Base-by-base conservation (phyloP, 64 coral and sea anemone genomes). In the Acropora tenuis region DNA sequence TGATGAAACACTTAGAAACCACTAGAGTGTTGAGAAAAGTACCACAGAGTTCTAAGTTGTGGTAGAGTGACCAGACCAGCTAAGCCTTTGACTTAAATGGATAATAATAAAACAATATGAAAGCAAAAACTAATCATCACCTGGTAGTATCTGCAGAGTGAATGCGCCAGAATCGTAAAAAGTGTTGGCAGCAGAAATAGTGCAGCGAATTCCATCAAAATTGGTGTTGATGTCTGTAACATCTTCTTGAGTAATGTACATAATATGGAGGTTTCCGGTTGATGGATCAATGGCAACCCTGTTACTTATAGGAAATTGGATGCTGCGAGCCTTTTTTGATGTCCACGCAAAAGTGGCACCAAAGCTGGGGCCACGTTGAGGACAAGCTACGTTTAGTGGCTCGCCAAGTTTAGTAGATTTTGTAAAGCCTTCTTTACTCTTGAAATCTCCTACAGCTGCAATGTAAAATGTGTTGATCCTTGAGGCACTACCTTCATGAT, bases 201-300 rank as follows among this genome's bases (percentile, higher is more conserved):
- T 41, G 41, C 91, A 92, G 2, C 13, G 41, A 15, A 91, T 73
- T 76, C 65, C 78, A 42, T 17, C 11, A 6, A 47, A 77, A 12
- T 41, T 43, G 30, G 30, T 30, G 11, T 15, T 45, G 6, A 87
- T 67, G 3, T 2, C 1, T 4, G 53, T 44, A 8, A 92, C 2
- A 18, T 92, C 91, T 13, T 68, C 30, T 11, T 79, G 47, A 1
- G 55, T 67, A 16, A 92, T n/a, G 50, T 58, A 87, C 48, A 86
- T 53, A 5, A 92, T 79, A 16, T 46, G 50, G 40, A 92, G 58
- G 8, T 71, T 18, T 47, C 91, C 91, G 80, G 69, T 86, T 44
- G 52, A 55, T 55, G 45, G 83, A 1, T 50, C 13, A 10, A 80
- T 78, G n/a, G 75, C 91, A 52, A 41, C 57, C 3, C 47, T 40